Conservation (phyloP, 2,113 vertebrate species). For the Dicerorhinus sumatrensis region DNA sequence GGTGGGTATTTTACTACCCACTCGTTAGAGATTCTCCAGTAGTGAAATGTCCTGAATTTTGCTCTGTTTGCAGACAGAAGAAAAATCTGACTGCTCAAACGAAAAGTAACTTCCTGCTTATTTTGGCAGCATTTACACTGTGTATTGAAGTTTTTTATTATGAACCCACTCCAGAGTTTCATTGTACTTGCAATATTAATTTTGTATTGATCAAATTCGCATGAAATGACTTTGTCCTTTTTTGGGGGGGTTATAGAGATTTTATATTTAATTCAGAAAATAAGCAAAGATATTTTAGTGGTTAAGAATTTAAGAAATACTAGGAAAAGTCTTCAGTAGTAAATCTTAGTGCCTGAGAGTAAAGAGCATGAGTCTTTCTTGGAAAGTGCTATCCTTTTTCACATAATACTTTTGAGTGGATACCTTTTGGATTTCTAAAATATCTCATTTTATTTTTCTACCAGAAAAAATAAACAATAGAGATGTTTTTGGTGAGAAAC, state of each 20-base stretch:
- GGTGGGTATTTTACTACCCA: constrained; percentile 86
- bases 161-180: constrained; percentile 61
- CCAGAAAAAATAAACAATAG: constrained; percentile 1
- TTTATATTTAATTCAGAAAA: constrained; percentile 63
- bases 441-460: constrained; percentile 1
- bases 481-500: neutral
- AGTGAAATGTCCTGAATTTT: constrained; percentile 86
- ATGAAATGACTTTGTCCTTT: constrained; percentile 12
- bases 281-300: constrained; percentile 49
- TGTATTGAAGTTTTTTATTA: constrained; percentile 61
- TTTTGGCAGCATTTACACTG: constrained; percentile 78
- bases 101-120: constrained; percentile 81
- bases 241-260: constrained; percentile 14
- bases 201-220: constrained; percentile 69
- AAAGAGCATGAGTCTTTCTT: neutral
- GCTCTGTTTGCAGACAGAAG: constrained; percentile 82
- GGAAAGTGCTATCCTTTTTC: neutral
- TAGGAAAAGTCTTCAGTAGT: neutral
- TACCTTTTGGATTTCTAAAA: neutral
- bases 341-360: neutral
- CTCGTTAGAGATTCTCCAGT: constrained; percentile 87
- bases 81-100: constrained; percentile 82
- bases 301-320: constrained; percentile 44
- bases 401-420: neutral
- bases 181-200: constrained; percentile 75